Conservation (phyloP, 2,113 vertebrate genomes). For the Epinephelus moara region DNA sequence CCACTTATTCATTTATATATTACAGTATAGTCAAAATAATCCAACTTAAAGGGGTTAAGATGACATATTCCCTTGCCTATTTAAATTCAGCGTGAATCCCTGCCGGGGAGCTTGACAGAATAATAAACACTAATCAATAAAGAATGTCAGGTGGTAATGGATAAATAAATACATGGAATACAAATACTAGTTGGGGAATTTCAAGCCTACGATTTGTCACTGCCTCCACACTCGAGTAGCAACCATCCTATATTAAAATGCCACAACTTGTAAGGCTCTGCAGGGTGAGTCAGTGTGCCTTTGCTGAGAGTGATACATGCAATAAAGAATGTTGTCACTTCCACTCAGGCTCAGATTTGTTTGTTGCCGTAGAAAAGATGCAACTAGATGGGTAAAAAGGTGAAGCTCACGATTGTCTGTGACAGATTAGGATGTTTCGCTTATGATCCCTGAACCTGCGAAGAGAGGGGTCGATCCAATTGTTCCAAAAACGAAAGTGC, state of each 20-base stretch:
- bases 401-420: background rate
- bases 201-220: slow-evolving; percentile 42
- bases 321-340: slow-evolving; percentile 76
- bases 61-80: background rate
- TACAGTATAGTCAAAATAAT: background rate
- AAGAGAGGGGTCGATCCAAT: background rate
- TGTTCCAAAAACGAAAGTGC: background rate
- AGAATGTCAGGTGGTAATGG: slow-evolving; percentile 22
- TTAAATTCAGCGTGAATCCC: slow-evolving; percentile 24
- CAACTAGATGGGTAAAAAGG: slow-evolving; percentile 28
- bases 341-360: slow-evolving; percentile 61
- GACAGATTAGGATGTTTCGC: slow-evolving; percentile 23
- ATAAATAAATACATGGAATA: slow-evolving; percentile 45
- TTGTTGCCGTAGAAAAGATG: slow-evolving; percentile 42
- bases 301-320: slow-evolving; percentile 73
- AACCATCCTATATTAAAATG: slow-evolving; percentile 68
- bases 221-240: slow-evolving; percentile 35
- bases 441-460: background rate
- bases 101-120: slow-evolving; percentile 31
- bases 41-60: background rate
- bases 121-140: slow-evolving; percentile 60
- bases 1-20: background rate
- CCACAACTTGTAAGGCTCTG: slow-evolving; percentile 73
- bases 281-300: slow-evolving; percentile 75
- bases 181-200: slow-evolving; percentile 43